phyloP scores from a whole-genome alignment of 2,113 vertebrate species.

The Oceanites oceanicus region DNA sequence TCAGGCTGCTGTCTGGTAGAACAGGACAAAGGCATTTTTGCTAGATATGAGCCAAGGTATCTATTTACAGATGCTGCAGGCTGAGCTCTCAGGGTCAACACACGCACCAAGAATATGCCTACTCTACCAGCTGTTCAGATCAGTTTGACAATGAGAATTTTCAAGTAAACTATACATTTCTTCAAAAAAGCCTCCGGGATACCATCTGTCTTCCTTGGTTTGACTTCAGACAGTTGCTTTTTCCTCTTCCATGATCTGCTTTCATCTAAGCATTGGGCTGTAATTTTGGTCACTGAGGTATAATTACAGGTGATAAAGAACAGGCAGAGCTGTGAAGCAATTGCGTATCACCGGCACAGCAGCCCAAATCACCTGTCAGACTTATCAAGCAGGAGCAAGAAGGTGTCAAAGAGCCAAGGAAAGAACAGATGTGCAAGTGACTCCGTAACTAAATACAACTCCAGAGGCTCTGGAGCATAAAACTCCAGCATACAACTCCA shows the following conservation, averaged over 20 bases:
- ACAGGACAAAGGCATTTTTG: background rate
- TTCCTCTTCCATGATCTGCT: background rate
- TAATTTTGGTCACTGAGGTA: background rate
- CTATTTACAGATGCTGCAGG: background rate
- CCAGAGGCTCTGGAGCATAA: background rate
- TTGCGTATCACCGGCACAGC: background rate
- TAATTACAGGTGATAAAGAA: background rate
- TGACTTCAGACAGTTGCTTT: background rate
- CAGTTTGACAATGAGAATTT: background rate
- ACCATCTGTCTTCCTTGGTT: background rate
- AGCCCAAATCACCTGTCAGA: background rate
- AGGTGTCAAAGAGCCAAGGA: background rate
- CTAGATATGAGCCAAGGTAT: background rate
- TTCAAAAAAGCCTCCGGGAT: background rate
- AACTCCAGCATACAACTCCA: no score
- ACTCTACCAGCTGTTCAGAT: background rate
- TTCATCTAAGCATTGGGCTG: background rate
- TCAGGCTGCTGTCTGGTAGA: background rate
- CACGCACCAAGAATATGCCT: background rate
- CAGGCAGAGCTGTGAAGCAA: background rate
- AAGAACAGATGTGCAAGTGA: background rate
- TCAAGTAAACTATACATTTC: background rate
- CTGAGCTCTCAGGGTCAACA: background rate
- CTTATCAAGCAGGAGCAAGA: background rate
- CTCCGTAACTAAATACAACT: background rate